These are phyloP conservation scores for Gavialis gangeticus DNA, from an alignment of 2,113 vertebrate species.

Conservation along the genomic window DNA sequence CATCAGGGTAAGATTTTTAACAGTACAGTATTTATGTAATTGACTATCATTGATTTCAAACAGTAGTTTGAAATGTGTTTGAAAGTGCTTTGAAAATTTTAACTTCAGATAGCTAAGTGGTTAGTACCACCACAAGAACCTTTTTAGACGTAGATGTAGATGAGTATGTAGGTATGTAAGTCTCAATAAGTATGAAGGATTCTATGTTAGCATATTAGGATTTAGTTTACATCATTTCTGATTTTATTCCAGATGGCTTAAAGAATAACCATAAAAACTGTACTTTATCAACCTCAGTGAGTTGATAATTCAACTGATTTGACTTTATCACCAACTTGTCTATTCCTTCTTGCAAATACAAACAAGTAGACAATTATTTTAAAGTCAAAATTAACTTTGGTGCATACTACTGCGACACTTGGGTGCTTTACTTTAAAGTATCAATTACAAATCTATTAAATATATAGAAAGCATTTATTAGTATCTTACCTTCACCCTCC, in stretches of 20 bases:
- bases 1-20: too few relatives aligned
- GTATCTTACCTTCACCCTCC: too few relatives aligned
- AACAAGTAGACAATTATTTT: not conserved
- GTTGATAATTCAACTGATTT: not conserved
- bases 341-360: not conserved
- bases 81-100: not conserved
- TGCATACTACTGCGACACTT: too few relatives aligned
- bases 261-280: not conserved
- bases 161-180: too few relatives aligned
- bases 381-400: too few relatives aligned
- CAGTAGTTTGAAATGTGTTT: not conserved
- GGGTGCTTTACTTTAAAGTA: too few relatives aligned
- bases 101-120: too few relatives aligned
- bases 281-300: not conserved
- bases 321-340: not conserved
- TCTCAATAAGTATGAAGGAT: too few relatives aligned
- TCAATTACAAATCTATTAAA: too few relatives aligned
- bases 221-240: not conserved
- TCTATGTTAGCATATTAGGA: not conserved
- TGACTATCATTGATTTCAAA: not conserved
- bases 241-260: not conserved
- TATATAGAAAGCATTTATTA: too few relatives aligned
- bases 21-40: not conserved
- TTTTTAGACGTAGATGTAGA: too few relatives aligned
- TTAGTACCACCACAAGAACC: too few relatives aligned